Percentiles rank a stretch among this genome's conserved stretches.
Conservation (phyloP, 2,888 invertebrate genomes). For the Lamproptera curius region DNA sequence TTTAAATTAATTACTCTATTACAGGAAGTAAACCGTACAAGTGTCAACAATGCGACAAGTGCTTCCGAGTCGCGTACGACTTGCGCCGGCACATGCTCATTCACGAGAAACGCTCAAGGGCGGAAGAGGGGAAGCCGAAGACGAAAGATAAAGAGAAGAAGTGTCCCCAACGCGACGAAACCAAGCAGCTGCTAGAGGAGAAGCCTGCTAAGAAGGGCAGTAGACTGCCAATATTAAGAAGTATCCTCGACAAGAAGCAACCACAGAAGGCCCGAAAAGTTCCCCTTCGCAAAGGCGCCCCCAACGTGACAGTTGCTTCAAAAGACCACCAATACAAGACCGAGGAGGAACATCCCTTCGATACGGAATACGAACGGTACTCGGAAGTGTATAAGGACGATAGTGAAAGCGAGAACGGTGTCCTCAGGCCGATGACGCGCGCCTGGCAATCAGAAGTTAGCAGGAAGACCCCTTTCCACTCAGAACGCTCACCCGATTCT, state of each 20-base stretch:
- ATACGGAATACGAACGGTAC: constrained; percentile 40
- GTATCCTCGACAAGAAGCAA: constrained; percentile 33
- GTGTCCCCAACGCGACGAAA: constrained; percentile 26
- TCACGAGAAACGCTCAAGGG: constrained; percentile 71
- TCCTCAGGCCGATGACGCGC: constrained; percentile 40
- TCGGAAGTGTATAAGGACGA: constrained; percentile 44
- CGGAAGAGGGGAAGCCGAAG: constrained; percentile 37
- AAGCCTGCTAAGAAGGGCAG: constrained; percentile 18
- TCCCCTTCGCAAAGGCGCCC: constrained; percentile 39
- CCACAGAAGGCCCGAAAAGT: constrained; percentile 23
- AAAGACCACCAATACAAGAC: constrained; percentile 41
- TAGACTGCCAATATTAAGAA: constrained; percentile 27
- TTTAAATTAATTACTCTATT: too few species aligned
- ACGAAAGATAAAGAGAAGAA: constrained; percentile 26
- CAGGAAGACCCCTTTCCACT: too few species aligned
- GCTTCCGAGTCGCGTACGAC: constrained; percentile 90
- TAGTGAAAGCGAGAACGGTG: constrained; percentile 38
- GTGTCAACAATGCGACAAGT: constrained; percentile 87
- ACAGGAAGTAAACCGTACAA: constrained; percentile 87
- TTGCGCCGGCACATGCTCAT: constrained; percentile 88
- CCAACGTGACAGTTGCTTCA: constrained; percentile 52
- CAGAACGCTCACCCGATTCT: neutral
- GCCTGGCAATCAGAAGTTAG: neutral
- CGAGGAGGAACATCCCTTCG: constrained; percentile 37
- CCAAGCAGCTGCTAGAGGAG: constrained; percentile 26